Evolutionary conservation across 2,888 invertebrate genomes (phyloP), one percentile per base, ranked within the genome.

Genomic region (Ganaspis brasiliensis): DNA sequence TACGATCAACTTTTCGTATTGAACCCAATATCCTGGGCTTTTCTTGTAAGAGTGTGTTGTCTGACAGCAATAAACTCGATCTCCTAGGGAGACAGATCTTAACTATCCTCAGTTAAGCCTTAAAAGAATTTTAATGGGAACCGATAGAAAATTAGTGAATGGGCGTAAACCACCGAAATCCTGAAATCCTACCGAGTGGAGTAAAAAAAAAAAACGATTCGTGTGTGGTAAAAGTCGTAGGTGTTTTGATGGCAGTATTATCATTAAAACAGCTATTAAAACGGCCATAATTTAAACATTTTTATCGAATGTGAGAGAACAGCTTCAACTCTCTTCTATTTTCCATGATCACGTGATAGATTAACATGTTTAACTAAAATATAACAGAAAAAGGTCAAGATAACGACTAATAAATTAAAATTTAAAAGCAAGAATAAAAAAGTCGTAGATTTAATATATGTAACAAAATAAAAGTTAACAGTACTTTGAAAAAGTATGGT

Each of bases 1-100:
- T 89, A 89, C 88, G 88, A 89, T 85, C 86, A 86, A 87, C 85
- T 87, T 89, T 87, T 84, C 87, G 86, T 86, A 85, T 88, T 83
- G 84, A 85, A 84, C 84, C 84, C 85, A 87, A 84, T 87, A 86
- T 85, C 84, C 82, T 84, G 82, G 81, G 75, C 75, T 81, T 81
- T 79, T 79, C 82, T 80, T 77, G 84, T 85, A 84, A 84, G 85
- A 12, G 26, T 56, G 21, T 86, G 82, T 83, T 83, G 79, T 81
- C 81, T 78, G 82, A 77, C 84, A 78, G 84, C 85, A 81, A 86
- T 86, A 86, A 86, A 86, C 82, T 82, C 79, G 81, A 78, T 80
- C 82, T 82, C 84, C 82, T 84, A 85, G 83, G 79, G 79, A 81
- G 77, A 78, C 79, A 81, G 81, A 83, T 85, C 84, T 80, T 72